These are phyloP conservation scores for Squalus acanthias DNA, from an alignment of 2,797 vertebrate species.

Conservation along the genomic window DNA sequence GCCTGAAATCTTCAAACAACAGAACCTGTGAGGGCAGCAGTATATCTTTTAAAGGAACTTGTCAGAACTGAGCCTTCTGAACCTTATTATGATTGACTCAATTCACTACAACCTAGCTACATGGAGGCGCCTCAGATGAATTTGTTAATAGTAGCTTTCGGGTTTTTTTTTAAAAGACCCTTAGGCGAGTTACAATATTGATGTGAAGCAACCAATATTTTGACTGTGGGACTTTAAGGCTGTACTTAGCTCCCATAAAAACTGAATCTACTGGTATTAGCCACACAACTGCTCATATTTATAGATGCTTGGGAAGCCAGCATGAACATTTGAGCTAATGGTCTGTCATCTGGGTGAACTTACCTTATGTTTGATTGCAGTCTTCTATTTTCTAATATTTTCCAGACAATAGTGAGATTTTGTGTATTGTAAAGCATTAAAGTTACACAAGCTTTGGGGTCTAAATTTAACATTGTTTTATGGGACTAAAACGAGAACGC, in stretches of 20 bases:
- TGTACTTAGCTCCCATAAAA: slow-evolving; percentile 26
- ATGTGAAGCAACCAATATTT: slow-evolving; percentile 26
- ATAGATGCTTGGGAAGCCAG: slow-evolving; percentile 15
- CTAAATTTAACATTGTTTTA: background rate
- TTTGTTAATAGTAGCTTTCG: slow-evolving; percentile 25
- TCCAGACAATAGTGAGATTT: background rate
- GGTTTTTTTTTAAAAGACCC: slow-evolving; percentile 26
- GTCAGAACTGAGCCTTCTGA: background rate
- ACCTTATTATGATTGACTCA: slow-evolving; percentile 9
- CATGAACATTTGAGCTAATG: background rate
- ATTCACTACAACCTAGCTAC: background rate
- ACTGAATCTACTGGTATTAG: background rate
- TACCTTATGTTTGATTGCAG: background rate
- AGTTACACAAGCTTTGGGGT: background rate
- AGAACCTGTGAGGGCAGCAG: background rate
- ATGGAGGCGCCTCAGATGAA: background rate
- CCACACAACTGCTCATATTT: background rate
- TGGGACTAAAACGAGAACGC: background rate
- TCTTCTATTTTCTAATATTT: slow-evolving; percentile 18
- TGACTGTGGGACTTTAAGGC: background rate
- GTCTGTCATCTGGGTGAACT: background rate
- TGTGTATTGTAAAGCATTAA: background rate
- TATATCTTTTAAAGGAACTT: background rate
- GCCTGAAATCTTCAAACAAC: background rate
- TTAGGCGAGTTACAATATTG: slow-evolving; percentile 32